Evolutionary conservation across 53 echinoderm and acorn worm species (phyloP), one percentile per base, ranked within the genome.

Genomic region (Paelopatides confundens): DNA sequence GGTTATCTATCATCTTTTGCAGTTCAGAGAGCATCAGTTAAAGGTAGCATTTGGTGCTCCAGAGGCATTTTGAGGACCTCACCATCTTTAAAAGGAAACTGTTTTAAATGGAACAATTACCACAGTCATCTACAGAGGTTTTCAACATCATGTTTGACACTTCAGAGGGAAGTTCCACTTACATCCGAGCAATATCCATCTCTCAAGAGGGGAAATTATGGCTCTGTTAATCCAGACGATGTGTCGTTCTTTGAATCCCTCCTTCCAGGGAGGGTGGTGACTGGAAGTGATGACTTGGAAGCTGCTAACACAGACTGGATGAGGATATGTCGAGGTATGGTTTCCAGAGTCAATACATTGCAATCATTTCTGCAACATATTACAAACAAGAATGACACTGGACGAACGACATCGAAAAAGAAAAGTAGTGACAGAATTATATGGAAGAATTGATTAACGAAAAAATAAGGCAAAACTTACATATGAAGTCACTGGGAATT

Each of bases 221-320:
- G 89, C 4, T 65, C 65, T 32, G 47, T 98, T 2, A 82, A 86
- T 13, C 64, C 81, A 12, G 93, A 89, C 2, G 95, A 98, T 82
- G 79, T 94, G 0, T 52, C 77, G 5, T 95, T 87, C 88, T 98
- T 98, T 85, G 63, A 91, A 35, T 82, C 77, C 0, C 66, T 98
- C 40, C 52, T 98, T 24, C 91, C 92, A 17, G 86, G 90, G 18
- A 90, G 99, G 67, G 94, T 98, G 17, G 89, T 98, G n/a, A 95
- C 94, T 0, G 89, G 88, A 58, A 69, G 77, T n/a, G 93, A 92
- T 74, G 99, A 95, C 35, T 88, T 98, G 12, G 48, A 84, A 27
- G 87, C 62, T 30, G 85, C 90, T 33, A 98, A 98, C 85, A 94
- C 91, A 23, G 99, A 98, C 62, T 98, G 99, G 99, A 53, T 98